Conservation (phyloP, 35 echinoderm and acorn worm species). For the Amphiura filiformis region DNA sequence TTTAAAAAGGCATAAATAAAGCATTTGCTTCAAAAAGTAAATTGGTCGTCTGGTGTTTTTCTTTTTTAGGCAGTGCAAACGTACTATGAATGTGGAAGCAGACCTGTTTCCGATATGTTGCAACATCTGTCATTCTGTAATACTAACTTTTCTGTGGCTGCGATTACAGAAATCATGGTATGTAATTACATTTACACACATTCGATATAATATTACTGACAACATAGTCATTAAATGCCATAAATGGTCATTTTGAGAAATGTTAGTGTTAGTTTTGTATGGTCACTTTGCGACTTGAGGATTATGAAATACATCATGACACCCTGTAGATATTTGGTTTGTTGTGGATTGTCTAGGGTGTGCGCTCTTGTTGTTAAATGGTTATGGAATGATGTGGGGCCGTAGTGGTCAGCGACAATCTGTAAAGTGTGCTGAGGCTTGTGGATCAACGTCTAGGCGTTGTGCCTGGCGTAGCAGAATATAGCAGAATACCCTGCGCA, state of each 20-base stretch:
- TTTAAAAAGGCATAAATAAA: no score
- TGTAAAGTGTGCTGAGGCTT: no score
- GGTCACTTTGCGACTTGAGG: background rate
- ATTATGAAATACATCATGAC: background rate
- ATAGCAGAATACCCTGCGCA: background rate
- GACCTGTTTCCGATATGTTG: background rate
- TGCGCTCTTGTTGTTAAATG: no score
- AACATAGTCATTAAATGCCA: background rate
- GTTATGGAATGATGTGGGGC: no score
- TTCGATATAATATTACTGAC: background rate
- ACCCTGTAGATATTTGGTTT: background rate
- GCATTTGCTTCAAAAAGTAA: no score
- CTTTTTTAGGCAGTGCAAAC: background rate
- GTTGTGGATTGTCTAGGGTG: no score
- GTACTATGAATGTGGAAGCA: background rate
- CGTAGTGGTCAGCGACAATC: no score
- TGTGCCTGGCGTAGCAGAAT: no score
- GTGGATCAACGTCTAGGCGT: no score
- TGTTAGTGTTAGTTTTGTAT: background rate
- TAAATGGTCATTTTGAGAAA: background rate
- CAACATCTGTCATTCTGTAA: background rate
- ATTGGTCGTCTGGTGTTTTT: no score
- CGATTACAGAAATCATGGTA: background rate
- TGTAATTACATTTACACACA: background rate
- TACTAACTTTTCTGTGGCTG: background rate